These are phyloP conservation scores for Ennomos quercinarius DNA, from an alignment of 2,888 invertebrate species.

Conservation along the genomic window DNA sequence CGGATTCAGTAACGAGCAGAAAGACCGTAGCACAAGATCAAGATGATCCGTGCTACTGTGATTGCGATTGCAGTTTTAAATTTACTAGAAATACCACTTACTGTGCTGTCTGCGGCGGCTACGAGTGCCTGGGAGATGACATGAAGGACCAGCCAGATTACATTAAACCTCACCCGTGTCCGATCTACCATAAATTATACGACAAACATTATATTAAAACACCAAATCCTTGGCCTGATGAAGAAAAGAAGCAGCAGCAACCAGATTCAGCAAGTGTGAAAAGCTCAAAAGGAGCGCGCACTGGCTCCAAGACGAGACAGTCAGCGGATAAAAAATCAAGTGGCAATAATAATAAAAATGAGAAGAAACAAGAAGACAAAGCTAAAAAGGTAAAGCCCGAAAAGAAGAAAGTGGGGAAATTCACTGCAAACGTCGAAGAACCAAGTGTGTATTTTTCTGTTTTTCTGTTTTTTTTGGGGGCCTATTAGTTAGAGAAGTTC, in stretches of 20 bases:
- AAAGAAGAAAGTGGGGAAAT: conserved; percentile 62
- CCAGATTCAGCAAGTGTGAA: conserved; percentile 52
- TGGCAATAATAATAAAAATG: conserved; percentile 46
- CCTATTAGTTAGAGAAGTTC: too few species aligned
- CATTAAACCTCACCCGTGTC: conserved; percentile 74
- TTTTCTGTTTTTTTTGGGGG: conserved; percentile 1
- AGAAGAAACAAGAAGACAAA: conserved; percentile 43
- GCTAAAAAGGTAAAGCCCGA: conserved; percentile 33
- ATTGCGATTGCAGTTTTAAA: conserved; percentile 73
- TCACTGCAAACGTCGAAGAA: conserved; percentile 57
- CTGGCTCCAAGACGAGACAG: conserved; percentile 27
- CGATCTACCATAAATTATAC: conserved; percentile 76
- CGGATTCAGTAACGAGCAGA: conserved; percentile 54
- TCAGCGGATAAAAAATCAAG: conserved; percentile 36
- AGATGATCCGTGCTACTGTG: conserved; percentile 71
- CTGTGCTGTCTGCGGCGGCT: conserved; percentile 76
- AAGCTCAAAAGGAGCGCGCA: conserved; percentile 47
- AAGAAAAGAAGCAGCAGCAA: conserved; percentile 45
- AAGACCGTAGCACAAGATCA: conserved; percentile 44
- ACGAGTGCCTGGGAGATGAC: conserved; percentile 73
- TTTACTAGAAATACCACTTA: conserved; percentile 73
- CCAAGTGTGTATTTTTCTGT: conserved; percentile 48
- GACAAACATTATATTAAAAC: conserved; percentile 66
- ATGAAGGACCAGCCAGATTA: conserved; percentile 64
- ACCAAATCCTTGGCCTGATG: conserved; percentile 68